Conservation (phyloP, 2,113 vertebrate species). For the Machaerirhynchus nigripectus region DNA sequence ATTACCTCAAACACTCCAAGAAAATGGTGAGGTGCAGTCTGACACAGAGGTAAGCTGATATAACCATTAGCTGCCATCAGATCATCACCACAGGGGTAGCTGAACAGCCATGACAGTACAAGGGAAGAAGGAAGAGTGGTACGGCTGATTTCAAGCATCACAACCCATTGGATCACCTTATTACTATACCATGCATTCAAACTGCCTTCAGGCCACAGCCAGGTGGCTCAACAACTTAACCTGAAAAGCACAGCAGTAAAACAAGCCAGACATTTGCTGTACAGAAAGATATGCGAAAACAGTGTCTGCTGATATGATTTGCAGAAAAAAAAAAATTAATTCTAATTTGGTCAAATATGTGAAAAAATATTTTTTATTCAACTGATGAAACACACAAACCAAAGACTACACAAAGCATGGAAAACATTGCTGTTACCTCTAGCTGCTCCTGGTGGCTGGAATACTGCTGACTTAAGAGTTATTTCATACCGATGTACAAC, state of each 20-base stretch:
- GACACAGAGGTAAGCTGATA: not conserved
- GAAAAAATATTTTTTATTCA: not conserved
- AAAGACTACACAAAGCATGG: not conserved
- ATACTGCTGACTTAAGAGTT: not conserved
- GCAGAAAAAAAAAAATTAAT: not conserved
- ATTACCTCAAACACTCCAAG: not conserved
- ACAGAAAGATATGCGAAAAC: not conserved
- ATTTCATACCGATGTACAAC: not conserved
- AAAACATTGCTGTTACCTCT: not conserved
- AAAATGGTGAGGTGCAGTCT: not conserved
- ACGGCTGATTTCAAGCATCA: not conserved
- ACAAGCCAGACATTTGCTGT: not conserved
- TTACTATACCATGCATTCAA: not conserved
- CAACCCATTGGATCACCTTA: not conserved
- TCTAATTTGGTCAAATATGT: not conserved
- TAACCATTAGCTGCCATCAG: not conserved
- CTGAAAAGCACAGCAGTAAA: conserved; percentile 1
- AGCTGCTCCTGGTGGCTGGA: not conserved
- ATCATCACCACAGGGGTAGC: not conserved
- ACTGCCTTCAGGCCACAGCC: not conserved
- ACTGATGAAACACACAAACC: not conserved
- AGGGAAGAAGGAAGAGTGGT: not conserved
- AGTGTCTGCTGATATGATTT: not conserved
- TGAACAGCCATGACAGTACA: not conserved
- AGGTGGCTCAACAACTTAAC: conserved; percentile 18